These are phyloP conservation scores for Lasiurus cinereus DNA, from an alignment of 2,113 vertebrate genomes.

Conservation along the genomic window DNA sequence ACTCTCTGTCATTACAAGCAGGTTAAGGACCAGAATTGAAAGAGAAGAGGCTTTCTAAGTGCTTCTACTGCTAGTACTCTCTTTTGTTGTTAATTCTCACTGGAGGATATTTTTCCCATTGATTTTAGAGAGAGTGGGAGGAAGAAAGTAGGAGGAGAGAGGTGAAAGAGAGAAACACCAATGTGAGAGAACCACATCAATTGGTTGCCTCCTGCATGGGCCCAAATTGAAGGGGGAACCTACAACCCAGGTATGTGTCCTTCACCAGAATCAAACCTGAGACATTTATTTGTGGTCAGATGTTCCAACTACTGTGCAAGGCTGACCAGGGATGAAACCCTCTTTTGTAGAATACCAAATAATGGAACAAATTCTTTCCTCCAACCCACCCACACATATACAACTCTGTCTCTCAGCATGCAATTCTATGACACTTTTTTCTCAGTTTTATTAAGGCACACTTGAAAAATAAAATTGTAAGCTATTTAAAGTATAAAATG, in stretches of 20 bases:
- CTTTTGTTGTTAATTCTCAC: not conserved
- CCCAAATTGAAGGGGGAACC: too few species aligned
- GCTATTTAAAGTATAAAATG: not conserved
- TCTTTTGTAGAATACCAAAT: not conserved
- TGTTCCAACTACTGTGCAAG: too few species aligned
- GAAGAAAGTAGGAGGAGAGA: too few species aligned
- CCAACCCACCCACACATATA: fast-evolving
- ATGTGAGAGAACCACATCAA: too few species aligned
- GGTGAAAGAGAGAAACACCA: too few species aligned
- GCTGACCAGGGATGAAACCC: too few species aligned
- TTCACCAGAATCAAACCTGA: too few species aligned
- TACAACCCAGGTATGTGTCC: too few species aligned
- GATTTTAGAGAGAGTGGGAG: too few species aligned
- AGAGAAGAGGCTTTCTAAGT: not conserved
- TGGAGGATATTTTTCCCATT: too few species aligned
- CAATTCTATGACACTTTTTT: not conserved
- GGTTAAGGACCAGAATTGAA: not conserved
- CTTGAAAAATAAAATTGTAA: not conserved
- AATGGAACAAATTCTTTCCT: not conserved
- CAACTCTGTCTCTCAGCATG: not conserved
- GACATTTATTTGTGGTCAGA: too few species aligned
- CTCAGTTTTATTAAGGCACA: not conserved
- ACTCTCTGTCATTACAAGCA: not conserved
- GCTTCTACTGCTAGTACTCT: not conserved
- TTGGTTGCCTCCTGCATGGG: too few species aligned